Conservation (phyloP, 2,888 invertebrate genomes). For the Rhimphoctona megacephalus region DNA sequence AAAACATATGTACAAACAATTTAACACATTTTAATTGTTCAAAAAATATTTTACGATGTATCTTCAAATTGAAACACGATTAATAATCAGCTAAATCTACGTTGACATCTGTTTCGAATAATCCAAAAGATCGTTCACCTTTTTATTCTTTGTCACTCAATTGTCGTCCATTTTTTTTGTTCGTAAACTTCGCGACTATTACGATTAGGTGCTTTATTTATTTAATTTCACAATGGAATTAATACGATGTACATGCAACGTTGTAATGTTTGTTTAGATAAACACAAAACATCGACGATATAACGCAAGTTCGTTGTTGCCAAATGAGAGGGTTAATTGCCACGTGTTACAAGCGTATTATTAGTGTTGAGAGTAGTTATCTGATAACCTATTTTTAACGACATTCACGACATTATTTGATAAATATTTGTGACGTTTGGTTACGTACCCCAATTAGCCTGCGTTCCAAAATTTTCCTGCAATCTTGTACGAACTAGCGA, state of each 20-base stretch:
- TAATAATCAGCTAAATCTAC: neutral
- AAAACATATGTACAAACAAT: neutral
- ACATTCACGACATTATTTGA: neutral
- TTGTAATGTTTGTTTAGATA: neutral
- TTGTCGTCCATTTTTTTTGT: neutral
- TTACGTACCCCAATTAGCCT: neutral
- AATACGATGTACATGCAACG: neutral
- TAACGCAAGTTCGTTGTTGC: neutral
- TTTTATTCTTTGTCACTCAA: neutral
- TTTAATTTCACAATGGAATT: neutral
- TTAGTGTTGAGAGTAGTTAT: neutral
- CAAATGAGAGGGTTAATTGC: neutral
- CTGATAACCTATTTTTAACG: neutral
- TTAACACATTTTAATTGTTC: neutral
- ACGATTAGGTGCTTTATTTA: neutral
- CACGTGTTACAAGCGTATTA: constrained; percentile 1
- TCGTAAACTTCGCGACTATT: neutral
- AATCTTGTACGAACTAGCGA: neutral
- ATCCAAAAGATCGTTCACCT: neutral
- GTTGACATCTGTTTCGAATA: neutral
- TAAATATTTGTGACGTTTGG: neutral
- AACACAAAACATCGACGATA: neutral
- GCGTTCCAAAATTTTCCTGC: neutral
- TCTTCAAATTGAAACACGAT: neutral
- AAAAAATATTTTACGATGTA: neutral